Conservation (phyloP, 2,888 invertebrate species). For the Drosophila acutilabella region DNA sequence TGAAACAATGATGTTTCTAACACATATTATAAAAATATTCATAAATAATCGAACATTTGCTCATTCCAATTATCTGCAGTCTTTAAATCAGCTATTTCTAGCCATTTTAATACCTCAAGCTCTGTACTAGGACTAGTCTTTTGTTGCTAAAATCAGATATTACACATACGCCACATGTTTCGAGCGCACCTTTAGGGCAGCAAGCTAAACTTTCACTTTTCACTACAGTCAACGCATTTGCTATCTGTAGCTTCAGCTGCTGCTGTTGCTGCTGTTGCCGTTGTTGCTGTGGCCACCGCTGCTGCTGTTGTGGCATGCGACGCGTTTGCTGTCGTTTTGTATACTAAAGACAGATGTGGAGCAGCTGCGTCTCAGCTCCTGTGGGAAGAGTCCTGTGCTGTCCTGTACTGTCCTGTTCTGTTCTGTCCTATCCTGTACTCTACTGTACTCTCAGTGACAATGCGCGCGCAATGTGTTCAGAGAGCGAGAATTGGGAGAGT, state of each 20-base stretch:
- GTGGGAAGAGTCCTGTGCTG: constrained; percentile 57
- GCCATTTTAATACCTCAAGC: too few species aligned
- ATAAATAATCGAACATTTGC: too few species aligned
- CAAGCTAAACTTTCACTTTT: constrained; percentile 64
- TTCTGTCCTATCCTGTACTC: constrained; percentile 26
- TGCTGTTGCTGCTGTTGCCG: constrained; percentile 25
- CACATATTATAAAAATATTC: too few species aligned
- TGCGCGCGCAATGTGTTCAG: constrained; percentile 69
- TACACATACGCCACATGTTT: constrained; percentile 50
- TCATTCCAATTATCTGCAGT: too few species aligned
- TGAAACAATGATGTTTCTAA: too few species aligned
- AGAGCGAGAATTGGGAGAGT: constrained; percentile 37
- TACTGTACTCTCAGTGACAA: constrained; percentile 21
- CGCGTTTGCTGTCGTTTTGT: constrained; percentile 62
- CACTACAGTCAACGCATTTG: constrained; percentile 54
- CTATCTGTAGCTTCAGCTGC: constrained; percentile 25
- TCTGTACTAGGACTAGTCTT: neutral
- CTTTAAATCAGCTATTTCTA: too few species aligned
- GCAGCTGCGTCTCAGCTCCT: constrained; percentile 72
- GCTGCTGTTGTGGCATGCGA: constrained; percentile 48
- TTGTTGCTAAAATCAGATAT: constrained; percentile 11
- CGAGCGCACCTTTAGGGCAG: constrained; percentile 24
- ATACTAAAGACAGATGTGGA: constrained; percentile 69
- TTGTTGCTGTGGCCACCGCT: constrained; percentile 31
- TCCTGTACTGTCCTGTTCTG: too few species aligned